Evolutionary conservation across 2,888 invertebrate genomes (phyloP).

Genomic region (Zhengitettix transpicula): DNA sequence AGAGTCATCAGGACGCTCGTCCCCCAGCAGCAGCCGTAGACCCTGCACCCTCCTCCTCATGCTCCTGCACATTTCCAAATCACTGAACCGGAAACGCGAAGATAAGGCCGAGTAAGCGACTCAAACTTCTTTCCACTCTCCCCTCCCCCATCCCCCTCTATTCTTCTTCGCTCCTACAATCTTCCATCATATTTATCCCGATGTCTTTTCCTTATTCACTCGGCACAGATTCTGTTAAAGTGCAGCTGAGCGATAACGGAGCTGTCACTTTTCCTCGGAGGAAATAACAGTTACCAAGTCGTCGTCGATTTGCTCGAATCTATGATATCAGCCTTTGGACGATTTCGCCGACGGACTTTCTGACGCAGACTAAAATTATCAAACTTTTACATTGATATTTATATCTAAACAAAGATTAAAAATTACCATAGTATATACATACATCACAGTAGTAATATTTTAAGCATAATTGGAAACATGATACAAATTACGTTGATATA

Average conservation of each 20-base stretch:
- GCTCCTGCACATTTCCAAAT: slow-evolving; percentile 26
- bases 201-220: not conserved
- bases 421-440: no score
- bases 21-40: not conserved
- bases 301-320: no score
- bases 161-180: not conserved
- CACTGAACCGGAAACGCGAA: slow-evolving; percentile 29
- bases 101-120: slow-evolving; percentile 21
- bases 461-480: no score
- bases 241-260: not conserved
- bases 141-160: not conserved
- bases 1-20: not conserved
- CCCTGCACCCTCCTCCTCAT: slow-evolving; percentile 13
- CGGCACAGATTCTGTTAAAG: not conserved
- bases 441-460: no score
- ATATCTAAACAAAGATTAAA: no score
- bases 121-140: not conserved
- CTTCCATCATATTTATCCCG: not conserved
- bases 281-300: no score
- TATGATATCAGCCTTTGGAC: no score
- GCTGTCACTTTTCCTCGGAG: not conserved
- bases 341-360: no score
- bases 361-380: no score
- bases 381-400: no score
- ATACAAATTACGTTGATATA: no score